phyloP scores from a whole-genome alignment of 2,888 invertebrate genomes.

The Isotomurus palustris region DNA sequence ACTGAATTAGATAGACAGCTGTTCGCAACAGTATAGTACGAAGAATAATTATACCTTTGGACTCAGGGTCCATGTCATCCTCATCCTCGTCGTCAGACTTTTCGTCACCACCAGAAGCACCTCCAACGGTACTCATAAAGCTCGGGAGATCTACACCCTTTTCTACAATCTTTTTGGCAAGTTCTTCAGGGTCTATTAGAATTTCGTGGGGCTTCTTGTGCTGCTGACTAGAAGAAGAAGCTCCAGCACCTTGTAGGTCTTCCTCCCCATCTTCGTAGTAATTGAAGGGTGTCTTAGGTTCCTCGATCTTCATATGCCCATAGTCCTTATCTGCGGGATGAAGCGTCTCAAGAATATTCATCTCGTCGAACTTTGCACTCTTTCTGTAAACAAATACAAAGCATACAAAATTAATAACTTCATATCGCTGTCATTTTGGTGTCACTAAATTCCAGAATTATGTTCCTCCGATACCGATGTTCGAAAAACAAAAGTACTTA shows the following conservation, averaged over 20 bases:
- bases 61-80: conserved; percentile 12
- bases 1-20: too few relatives aligned
- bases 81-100: conserved; percentile 31
- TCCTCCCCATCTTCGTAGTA: conserved; percentile 53
- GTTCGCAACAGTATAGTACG: too few relatives aligned
- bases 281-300: conserved; percentile 92
- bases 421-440: background rate
- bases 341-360: conserved; percentile 96
- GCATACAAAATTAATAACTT: background rate
- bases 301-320: conserved; percentile 97
- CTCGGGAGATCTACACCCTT: background rate
- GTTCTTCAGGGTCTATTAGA: conserved; percentile 8
- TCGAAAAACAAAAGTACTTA: background rate
- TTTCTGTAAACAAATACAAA: conserved; percentile 45
- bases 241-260: conserved; percentile 47
- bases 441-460: background rate
- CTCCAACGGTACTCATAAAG: background rate
- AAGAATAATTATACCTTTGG: too few relatives aligned
- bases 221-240: conserved; percentile 15
- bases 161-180: conserved; percentile 7
- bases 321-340: conserved; percentile 98
- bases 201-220: background rate
- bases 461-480: too few relatives aligned
- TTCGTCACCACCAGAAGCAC: conserved; percentile 3
- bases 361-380: conserved; percentile 90